Evolutionary conservation across 92 coral and sea anemone species (phyloP), one percentile per base, ranked within the genome.

Genomic region (Palythoa grandiflora): DNA sequence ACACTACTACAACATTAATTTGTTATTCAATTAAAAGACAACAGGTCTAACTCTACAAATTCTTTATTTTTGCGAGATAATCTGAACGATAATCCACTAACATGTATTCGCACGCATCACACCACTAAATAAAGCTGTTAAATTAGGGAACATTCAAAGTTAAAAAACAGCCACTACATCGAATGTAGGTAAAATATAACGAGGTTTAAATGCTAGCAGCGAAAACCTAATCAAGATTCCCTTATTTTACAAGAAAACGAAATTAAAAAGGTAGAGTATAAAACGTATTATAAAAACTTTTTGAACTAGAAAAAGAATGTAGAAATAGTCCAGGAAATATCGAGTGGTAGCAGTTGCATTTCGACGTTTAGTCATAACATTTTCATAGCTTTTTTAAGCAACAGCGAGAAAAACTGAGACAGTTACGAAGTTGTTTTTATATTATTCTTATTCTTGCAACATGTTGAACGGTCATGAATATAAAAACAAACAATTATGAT

Each of bases 261-360:
- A 74, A 60, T 61, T 80, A 80, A 80, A 80, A 80, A 47, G 55
- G 12, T 51, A 7, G 4, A 7, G 74, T 80, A 61, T 80, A 61
- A 80, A 80, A 80, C 11, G 54, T n/a, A 20, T 63, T 80, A 80
- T 66, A 80, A 80, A 80, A 80, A 6, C 72, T 65, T 68, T 9
- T 20, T 37, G 14, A 55, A 21, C 14, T 11, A 57, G 40, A 77
- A 13, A 20, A 54, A 77, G 38, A 55, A n/a, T 12, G 68, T n/a
- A 0, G 50, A 76, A 76, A 52, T 28, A 28, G 28, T 28, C 28
- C 28, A 28, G 28, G 28, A 28, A 28, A 28, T 28, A 28, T 28
- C 28, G 28, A 28, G 28, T 28, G 28, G 28, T 28, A 28, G 28
- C 28, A 28, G 28, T 28, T 28, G 28, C 28, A 28, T 28, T 28